Evolutionary conservation across 2,113 vertebrate species (phyloP).

Genomic region (Trematocara unimaculatum): DNA sequence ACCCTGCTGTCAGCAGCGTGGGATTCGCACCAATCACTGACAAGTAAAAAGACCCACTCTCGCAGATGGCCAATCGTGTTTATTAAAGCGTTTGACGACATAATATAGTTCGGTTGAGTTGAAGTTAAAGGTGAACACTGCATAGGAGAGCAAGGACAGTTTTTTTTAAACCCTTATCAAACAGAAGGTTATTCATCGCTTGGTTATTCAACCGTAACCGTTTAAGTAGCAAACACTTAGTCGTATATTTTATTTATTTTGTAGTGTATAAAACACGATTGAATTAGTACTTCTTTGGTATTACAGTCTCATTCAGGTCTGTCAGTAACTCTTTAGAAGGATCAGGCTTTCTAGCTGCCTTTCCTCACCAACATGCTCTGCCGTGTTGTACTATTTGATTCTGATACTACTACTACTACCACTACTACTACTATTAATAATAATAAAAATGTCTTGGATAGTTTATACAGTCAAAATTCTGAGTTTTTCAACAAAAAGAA

Average conservation of each 20-base stretch:
- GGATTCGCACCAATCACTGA: conserved; percentile 23
- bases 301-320: background rate
- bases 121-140: conserved; percentile 43
- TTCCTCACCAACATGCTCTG: background rate
- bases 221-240: background rate
- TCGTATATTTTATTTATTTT: background rate
- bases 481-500: background rate
- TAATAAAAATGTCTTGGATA: background rate
- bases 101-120: conserved; percentile 39
- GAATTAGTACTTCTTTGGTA: rapidly evolving
- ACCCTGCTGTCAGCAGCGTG: rapidly evolving
- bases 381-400: rapidly evolving
- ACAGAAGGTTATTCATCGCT: background rate
- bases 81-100: background rate
- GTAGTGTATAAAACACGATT: background rate
- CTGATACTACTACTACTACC: rapidly evolving
- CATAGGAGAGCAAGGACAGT: conserved; percentile 48
- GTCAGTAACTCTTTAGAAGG: background rate
- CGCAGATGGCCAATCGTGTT: conserved; percentile 9
- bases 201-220: background rate
- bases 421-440: background rate
- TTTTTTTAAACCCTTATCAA: background rate
- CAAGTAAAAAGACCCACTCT: background rate
- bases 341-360: background rate
- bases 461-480: background rate